phyloP scores from a whole-genome alignment of 1,140 invertebrate genomes.

The Phortica variegata region DNA sequence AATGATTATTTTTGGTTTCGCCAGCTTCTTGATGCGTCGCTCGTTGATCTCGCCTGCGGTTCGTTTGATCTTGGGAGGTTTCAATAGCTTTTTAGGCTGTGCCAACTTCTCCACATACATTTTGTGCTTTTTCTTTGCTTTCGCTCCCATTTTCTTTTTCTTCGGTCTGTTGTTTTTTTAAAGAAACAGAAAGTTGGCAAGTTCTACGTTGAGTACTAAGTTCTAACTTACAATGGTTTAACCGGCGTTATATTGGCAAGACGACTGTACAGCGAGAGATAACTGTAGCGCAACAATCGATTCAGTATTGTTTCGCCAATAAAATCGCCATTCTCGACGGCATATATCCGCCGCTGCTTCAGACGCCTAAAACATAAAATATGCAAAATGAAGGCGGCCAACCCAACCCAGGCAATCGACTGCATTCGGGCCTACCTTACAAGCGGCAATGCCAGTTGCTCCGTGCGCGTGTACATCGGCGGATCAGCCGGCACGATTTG shows the following conservation, averaged over 20 bases:
- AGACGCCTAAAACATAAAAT: slow-evolving; percentile 14
- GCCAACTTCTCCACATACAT: slow-evolving; percentile 25
- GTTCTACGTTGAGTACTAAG: not conserved
- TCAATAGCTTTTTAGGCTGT: slow-evolving; percentile 17
- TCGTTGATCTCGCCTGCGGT: slow-evolving; percentile 9
- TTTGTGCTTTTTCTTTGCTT: slow-evolving; percentile 12
- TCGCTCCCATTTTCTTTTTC: slow-evolving; percentile 30
- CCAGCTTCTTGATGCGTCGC: slow-evolving; percentile 24
- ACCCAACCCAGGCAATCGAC: slow-evolving; percentile 5
- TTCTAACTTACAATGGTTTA: slow-evolving; percentile 25
- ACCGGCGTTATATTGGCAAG: slow-evolving; percentile 32
- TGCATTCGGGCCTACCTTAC: slow-evolving; percentile 13
- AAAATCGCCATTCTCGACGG: slow-evolving; percentile 18
- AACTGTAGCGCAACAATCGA: slow-evolving; percentile 38
- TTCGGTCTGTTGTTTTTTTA: slow-evolving; percentile 9
- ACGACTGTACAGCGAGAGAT: slow-evolving; percentile 43
- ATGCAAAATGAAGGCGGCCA: too few species aligned
- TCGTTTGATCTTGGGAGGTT: slow-evolving; percentile 20
- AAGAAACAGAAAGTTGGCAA: not conserved
- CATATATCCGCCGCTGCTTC: slow-evolving; percentile 10
- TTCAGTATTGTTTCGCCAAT: slow-evolving; percentile 37
- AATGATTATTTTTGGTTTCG: slow-evolving; percentile 19
- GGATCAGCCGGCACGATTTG: slow-evolving; percentile 26
- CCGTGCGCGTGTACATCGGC: slow-evolving; percentile 34
- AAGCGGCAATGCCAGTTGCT: slow-evolving; percentile 37